Conservation (phyloP, 2,113 vertebrate species). For the Ictalurus furcatus region DNA sequence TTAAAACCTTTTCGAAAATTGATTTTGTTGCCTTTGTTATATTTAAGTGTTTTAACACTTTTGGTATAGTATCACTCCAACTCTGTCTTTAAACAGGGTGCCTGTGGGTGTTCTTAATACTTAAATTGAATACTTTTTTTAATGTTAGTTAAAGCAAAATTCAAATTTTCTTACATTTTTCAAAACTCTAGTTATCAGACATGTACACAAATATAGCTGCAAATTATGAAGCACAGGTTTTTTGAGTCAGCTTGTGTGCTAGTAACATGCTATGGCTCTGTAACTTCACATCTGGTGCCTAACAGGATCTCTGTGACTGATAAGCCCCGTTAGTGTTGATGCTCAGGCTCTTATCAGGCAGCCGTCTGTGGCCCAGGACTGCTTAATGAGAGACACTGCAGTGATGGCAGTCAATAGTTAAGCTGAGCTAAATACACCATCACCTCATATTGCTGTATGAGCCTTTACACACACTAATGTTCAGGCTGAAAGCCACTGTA, state of each 20-base stretch:
- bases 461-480: background rate
- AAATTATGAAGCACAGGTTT: background rate
- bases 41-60: background rate
- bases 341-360: slow-evolving; percentile 37
- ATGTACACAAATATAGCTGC: background rate
- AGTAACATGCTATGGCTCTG: background rate
- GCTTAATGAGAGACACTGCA: slow-evolving; percentile 7
- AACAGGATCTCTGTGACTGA: slow-evolving; percentile 22
- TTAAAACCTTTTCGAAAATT: background rate
- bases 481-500: slow-evolving; percentile 20
- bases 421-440: slow-evolving; percentile 7
- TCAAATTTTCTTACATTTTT: background rate
- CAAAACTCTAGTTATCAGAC: slow-evolving; percentile 1
- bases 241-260: background rate
- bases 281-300: background rate
- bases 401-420: slow-evolving; percentile 29
- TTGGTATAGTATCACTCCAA: background rate
- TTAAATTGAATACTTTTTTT: background rate
- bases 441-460: background rate
- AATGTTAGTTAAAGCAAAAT: background rate
- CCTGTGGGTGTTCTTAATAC: background rate
- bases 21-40: background rate
- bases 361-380: background rate
- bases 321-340: background rate
- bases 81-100: background rate